Conservation (phyloP, 2,888 invertebrate species). For the Drosophila melanocephala region DNA sequence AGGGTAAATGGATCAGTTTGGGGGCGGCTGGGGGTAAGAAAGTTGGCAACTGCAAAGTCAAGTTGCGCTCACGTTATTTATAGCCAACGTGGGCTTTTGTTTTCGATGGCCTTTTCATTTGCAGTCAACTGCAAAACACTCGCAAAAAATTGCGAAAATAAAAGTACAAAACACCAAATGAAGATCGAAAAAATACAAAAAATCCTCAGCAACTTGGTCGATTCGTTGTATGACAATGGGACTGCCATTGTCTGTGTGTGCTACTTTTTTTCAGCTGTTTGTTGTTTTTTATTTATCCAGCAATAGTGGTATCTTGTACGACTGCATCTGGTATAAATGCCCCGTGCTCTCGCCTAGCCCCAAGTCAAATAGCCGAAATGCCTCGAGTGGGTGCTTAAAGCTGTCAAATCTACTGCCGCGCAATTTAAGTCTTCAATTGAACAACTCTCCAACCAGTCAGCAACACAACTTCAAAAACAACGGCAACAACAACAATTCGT, state of each 20-base stretch:
- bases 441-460: slow-evolving; percentile 8
- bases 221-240: slow-evolving; percentile 66
- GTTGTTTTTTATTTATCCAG: slow-evolving; percentile 1
- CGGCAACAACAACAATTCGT: slow-evolving; percentile 10
- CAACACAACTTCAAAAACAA: slow-evolving; percentile 18
- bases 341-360: slow-evolving; percentile 44
- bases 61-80: slow-evolving; percentile 77
- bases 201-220: slow-evolving; percentile 60
- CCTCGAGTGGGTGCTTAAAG: slow-evolving; percentile 66
- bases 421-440: slow-evolving; percentile 75
- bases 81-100: slow-evolving; percentile 79
- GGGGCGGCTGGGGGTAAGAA: slow-evolving; percentile 26
- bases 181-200: slow-evolving; percentile 27
- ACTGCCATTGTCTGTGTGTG: slow-evolving; percentile 44
- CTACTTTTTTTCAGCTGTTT: slow-evolving; percentile 13
- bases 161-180: slow-evolving; percentile 24
- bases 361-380: slow-evolving; percentile 65
- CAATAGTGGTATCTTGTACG: slow-evolving; percentile 29
- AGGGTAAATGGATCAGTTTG: slow-evolving; percentile 30
- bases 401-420: slow-evolving; percentile 67
- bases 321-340: slow-evolving; percentile 36
- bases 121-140: slow-evolving; percentile 69
- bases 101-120: slow-evolving; percentile 81
- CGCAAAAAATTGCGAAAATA: slow-evolving; percentile 19
- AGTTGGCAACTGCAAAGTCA: slow-evolving; percentile 78